Evolutionary conservation across 2,888 invertebrate species (phyloP).

Genomic region (Ganaspis brasiliensis): DNA sequence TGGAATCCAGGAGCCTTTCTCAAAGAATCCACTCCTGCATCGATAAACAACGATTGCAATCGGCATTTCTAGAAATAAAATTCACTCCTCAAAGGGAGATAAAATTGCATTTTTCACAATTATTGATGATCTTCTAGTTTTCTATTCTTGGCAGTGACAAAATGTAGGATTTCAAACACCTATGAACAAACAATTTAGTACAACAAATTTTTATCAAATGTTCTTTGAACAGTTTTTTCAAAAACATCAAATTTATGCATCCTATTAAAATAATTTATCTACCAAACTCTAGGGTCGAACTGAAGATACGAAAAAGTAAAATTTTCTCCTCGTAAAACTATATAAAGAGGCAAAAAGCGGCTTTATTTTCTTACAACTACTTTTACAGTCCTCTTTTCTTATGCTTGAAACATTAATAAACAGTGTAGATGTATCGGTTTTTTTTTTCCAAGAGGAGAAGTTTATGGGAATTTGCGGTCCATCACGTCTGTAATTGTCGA

Average conservation of each 20-base stretch:
- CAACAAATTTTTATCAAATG: too few species aligned
- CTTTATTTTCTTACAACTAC: background rate
- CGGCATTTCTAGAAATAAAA: constrained; percentile 18
- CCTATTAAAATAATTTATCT: constrained; percentile 22
- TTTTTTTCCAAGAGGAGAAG: background rate
- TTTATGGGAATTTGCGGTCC: constrained; percentile 17
- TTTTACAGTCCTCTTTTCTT: background rate
- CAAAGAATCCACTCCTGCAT: constrained; percentile 16
- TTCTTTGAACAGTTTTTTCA: background rate
- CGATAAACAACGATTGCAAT: constrained; percentile 23
- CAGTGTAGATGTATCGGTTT: background rate
- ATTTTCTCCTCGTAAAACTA: constrained; percentile 19
- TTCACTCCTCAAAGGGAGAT: background rate
- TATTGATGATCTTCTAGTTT: background rate
- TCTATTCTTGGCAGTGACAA: too few species aligned
- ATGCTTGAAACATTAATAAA: background rate
- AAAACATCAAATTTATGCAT: constrained; percentile 17
- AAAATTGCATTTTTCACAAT: background rate
- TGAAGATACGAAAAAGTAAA: background rate
- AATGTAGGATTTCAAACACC: too few species aligned
- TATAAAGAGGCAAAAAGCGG: background rate
- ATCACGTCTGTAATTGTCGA: constrained; percentile 18
- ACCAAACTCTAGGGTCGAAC: background rate
- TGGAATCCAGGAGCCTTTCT: constrained; percentile 38
- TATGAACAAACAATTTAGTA: too few species aligned